A percentile compares a stretch with the other conserved stretches of the same genome.
phyloP scores from a whole-genome alignment of 2,113 vertebrate genomes.

The Ploceus nigricollis region DNA sequence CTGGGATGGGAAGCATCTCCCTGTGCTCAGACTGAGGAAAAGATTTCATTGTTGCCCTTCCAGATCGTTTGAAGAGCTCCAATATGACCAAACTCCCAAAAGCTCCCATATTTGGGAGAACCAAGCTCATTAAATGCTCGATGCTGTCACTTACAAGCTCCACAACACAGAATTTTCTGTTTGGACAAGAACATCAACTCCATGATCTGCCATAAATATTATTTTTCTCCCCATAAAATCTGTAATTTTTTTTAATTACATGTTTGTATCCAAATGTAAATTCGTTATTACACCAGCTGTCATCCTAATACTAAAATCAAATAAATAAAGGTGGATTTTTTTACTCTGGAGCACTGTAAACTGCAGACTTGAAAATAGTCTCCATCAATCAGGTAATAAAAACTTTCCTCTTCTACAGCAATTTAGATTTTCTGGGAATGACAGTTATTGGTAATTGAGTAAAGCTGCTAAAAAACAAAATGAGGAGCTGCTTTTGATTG shows the following conservation, averaged over 20 bases:
- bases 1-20: background rate
- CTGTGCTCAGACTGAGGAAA: background rate
- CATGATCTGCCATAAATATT: background rate
- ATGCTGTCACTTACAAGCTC: background rate
- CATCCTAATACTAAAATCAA: background rate
- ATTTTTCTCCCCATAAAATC: background rate
- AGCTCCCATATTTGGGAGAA: background rate
- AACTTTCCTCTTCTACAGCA: background rate
- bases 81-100: rapidly evolving
- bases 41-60: background rate
- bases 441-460: background rate
- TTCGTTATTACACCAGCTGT: background rate
- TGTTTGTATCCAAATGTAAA: background rate
- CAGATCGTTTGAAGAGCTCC: background rate
- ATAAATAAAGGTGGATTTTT: background rate
- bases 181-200: background rate
- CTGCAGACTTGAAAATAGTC: background rate
- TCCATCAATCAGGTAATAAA: background rate
- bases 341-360: background rate
- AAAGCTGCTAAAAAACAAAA: background rate
- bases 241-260: background rate
- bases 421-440: background rate
- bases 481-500: background rate
- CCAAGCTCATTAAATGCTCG: background rate
- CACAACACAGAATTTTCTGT: background rate